Base-by-base conservation (phyloP, 2,113 vertebrate genomes). In the Gasterosteus nipponicus region DNA sequence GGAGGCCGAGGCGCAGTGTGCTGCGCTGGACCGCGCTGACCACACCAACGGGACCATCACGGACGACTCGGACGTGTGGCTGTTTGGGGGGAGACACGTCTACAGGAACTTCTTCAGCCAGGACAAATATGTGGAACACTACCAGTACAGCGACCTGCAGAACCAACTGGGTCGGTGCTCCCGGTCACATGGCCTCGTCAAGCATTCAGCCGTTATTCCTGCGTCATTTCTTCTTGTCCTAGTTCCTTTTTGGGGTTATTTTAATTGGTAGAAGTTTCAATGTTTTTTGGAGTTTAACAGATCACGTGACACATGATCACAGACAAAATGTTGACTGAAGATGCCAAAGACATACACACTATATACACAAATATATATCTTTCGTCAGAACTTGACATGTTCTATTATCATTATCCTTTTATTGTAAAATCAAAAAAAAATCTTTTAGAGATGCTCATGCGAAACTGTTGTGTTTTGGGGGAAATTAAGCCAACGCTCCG, bases 41-140 rank as follows among this genome's bases (percentile, higher is more conserved):
- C 97, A 98, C 71, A 99, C 98, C 0, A 92, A 96, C 0, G 98
- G 98, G 56, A 99, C 98, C 69, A 98, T 99, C 90, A 99, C 98
- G 0, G 98, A 99, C 19, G 98, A 99, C 68, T 99, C 97, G 0
- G 98, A 99, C n/a, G 95, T 99, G 71, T 99, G 98, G 98, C 93
- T 99, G 10, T 99, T 99, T 39, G 98, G 98, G 0, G 98, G 94
- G 10, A 93, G 97, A 3, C 97, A 99, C 0, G 98, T 99, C 78
- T 99, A 96, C 89, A 99, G 95, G 92, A 98, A 99, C 86, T 99
- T 99, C 88, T 99, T 99, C 87, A 98, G 85, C 91, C 97, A 97
- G 76, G 93, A 93, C 84, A 98, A 98, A 92, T 95, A 96, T 0
- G 94, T 99, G 0, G 95, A 98, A 49, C 96, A 97, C 84, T 99